Conservation (phyloP, 2,888 invertebrate species). For the Nemapogon koenigi region DNA sequence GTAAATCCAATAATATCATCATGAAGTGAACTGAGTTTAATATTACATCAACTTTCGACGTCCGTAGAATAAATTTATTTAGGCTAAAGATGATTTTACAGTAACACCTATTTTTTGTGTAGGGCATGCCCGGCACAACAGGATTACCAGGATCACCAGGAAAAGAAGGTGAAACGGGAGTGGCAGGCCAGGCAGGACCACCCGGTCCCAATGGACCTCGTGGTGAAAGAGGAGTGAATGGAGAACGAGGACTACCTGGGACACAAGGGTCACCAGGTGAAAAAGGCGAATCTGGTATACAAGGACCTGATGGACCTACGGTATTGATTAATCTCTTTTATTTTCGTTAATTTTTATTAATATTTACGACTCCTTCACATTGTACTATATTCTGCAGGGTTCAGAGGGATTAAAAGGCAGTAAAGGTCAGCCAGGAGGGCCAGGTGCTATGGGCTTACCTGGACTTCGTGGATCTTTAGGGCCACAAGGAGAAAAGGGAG, state of each 20-base stretch:
- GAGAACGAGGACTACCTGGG: constrained; percentile 76
- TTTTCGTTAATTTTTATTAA: background rate
- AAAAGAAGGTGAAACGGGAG: constrained; percentile 81
- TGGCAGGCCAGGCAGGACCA: constrained; percentile 70
- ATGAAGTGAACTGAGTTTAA: too few species aligned
- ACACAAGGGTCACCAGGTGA: constrained; percentile 69
- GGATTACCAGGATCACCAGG: constrained; percentile 77
- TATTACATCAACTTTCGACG: too few species aligned
- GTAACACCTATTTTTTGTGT: constrained; percentile 13
- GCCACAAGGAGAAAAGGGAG: constrained; percentile 75
- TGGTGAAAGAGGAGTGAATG: constrained; percentile 75
- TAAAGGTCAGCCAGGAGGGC: constrained; percentile 74
- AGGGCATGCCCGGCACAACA: constrained; percentile 77
- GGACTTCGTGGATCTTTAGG: constrained; percentile 73
- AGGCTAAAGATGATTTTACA: too few species aligned
- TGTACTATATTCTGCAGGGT: constrained; percentile 53
- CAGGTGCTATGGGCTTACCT: constrained; percentile 75
- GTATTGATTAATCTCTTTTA: constrained; percentile 41
- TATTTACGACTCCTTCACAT: background rate
- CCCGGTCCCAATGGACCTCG: constrained; percentile 68
- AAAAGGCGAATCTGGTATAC: constrained; percentile 70
- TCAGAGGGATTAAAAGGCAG: constrained; percentile 70
- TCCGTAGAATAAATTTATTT: too few species aligned
- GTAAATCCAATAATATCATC: too few species aligned
- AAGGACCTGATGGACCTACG: constrained; percentile 73